phyloP scores from a whole-genome alignment of 2,113 vertebrate genomes.

The Tupaia tana region DNA sequence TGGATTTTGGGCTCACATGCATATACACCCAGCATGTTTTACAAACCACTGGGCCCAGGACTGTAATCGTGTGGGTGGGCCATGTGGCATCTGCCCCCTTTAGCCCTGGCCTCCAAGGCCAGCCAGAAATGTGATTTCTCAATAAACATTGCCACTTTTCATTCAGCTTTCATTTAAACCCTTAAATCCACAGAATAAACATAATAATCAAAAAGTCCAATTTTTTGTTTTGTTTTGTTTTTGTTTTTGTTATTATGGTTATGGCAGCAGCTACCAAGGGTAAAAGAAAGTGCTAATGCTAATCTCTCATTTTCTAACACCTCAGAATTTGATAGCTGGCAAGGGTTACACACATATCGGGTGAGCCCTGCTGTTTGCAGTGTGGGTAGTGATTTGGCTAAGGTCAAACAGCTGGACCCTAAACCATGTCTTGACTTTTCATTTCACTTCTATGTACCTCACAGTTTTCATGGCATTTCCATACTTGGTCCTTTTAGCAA shows the following conservation, averaged over 20 bases:
- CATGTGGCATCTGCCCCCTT: too few species aligned
- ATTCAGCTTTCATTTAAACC: slow-evolving; percentile 27
- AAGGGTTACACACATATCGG: background rate
- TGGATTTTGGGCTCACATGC: too few species aligned
- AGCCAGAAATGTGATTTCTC: background rate
- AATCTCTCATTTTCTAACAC: background rate
- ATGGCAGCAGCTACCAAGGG: background rate
- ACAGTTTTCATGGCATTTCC: background rate
- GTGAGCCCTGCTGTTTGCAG: background rate
- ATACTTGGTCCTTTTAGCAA: background rate
- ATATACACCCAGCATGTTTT: too few species aligned
- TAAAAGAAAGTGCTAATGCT: background rate
- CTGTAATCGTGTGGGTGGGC: too few species aligned
- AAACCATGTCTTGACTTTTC: background rate
- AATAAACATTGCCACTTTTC: background rate
- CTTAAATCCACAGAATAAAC: background rate
- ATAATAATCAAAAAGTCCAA: background rate
- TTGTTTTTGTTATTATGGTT: background rate
- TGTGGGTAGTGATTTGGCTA: background rate
- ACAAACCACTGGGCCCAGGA: too few species aligned
- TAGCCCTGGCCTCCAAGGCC: too few species aligned
- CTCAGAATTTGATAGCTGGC: background rate
- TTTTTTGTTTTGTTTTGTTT: background rate
- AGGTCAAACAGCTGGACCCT: background rate
- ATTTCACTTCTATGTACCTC: background rate